Evolutionary conservation across 2,113 vertebrate species (phyloP), one percentile per base, ranked within the genome.

Genomic region (Phaethon lepturus): DNA sequence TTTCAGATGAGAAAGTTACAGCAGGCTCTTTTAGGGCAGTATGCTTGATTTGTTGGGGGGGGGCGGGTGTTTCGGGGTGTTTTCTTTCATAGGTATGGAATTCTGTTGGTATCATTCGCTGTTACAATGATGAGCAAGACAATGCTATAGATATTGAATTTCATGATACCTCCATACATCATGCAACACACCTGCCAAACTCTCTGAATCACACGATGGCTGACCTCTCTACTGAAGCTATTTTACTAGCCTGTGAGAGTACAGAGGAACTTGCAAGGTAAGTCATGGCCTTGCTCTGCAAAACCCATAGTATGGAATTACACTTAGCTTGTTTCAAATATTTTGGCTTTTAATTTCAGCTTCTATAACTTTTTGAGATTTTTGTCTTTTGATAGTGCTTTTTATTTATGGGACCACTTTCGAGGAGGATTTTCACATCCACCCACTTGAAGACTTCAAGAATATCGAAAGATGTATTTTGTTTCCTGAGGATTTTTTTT

Each of bases 81-180:
- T 95, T 22, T 28, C 88, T 50, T 38, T 88, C 49, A n/a, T 75
- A 99, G 99, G 97, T 99, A 26, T 99, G 99, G 99, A 99, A 99
- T 94, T 99, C 99, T 0, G 79, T 99, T 63, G 99, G 99, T 4
- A 99, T 99, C 35, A 98, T 99, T 76, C 99, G 99, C 47, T 98
- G 99, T 79, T 99, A 99, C 98, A 99, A 98, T 19, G 99, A 99
- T 20, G 99, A 99, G 38, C 99, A 99, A 95, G 99, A 99, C 97
- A 99, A 99, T 38, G 99, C 99, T 82, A 98, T 99, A 6, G 99
- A 99, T 24, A 92, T 99, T 45, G 99, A 99, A 77, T 99, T 99
- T 84, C 99, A 99, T 5, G 99, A 99, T 96, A 98, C 98, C 4
- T 99, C 99, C 0, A 81, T 99, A 59, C 99, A 99, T 63, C 99